Percentiles rank a stretch among this genome's conserved stretches.
These are phyloP conservation scores for Porites cylindrica DNA, from an alignment of 92 coral and sea anemone species.

Conservation along the genomic window DNA sequence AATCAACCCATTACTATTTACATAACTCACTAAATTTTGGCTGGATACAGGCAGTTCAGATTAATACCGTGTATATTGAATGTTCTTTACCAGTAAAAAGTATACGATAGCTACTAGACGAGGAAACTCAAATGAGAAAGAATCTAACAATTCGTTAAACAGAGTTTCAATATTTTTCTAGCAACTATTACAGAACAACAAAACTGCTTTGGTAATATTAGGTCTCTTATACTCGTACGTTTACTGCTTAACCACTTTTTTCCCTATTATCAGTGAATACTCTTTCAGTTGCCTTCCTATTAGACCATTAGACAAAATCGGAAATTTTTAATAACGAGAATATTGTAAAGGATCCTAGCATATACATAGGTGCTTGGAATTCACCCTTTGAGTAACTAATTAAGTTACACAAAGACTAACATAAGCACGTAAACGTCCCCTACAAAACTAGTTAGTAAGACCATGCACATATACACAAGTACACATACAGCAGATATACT, in stretches of 20 bases:
- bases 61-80: conserved; percentile 20
- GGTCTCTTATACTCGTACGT: no score
- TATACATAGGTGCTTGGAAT: not conserved
- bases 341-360: not conserved
- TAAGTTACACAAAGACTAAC: no score
- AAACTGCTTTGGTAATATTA: not conserved
- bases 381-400: not conserved
- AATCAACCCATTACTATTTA: conserved; percentile 14
- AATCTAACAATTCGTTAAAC: not conserved
- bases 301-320: not conserved
- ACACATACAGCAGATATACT: no score
- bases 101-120: no score
- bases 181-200: not conserved
- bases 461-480: no score
- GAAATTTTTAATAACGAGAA: not conserved
- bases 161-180: not conserved
- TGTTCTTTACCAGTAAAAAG: not conserved
- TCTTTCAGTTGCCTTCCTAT: not conserved
- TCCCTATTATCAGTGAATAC: not conserved
- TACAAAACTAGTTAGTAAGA: no score
- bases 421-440: no score
- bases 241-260: not conserved
- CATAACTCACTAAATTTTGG: conserved; percentile 24
- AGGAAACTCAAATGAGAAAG: not conserved
- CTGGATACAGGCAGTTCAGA: conserved; percentile 5